Evolutionary conservation across 2,888 invertebrate species (phyloP), one percentile per base, ranked within the genome.

Genomic region (Apodemia zela): DNA sequence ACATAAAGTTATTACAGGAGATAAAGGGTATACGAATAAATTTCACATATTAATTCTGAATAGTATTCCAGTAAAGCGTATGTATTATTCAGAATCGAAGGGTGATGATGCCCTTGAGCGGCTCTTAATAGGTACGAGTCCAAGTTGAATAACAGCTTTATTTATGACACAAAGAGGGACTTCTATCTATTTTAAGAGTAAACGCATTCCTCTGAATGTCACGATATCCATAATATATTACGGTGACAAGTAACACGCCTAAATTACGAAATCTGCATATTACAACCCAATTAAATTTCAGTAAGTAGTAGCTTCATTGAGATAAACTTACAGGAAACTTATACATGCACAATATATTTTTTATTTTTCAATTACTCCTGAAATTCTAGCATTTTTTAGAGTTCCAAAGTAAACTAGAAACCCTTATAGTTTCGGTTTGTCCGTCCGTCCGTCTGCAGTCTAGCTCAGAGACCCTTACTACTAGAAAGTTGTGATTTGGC

Each of bases 81-180:
- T 21, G 51, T 54, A 61, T 61, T 25, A 51, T 59, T 25, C 61
- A 65, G 63, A 66, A 67, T 64, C 63, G 64, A 84, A 85, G 82
- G 84, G 77, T 80, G 77, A 73, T 72, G 75, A 72, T 82, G 85
- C 82, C 88, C 81, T 76, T 74, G 75, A 84, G 88, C 87, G 75
- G 63, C 74, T 78, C 80, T 78, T 81, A 79, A 81, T 54, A 54
- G 51, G 81, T 77, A 73, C 69, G 70, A 69, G 73, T 69, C 69
- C 65, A 71, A 68, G 65, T 62, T 42, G 42, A 42, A 42, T 65
- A 69, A 65, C 35, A n/a, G 54, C 38, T 62, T 62, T 62, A 57
- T 57, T 57, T 42, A 29, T 35, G 62, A 38, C 35, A 54, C 25
- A 42, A n/a, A 57, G 54, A 51, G 38, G 51, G 54, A 62, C 21